Evolutionary conservation across 2,888 invertebrate genomes (phyloP).

Genomic region (Pyrrhia umbra): DNA sequence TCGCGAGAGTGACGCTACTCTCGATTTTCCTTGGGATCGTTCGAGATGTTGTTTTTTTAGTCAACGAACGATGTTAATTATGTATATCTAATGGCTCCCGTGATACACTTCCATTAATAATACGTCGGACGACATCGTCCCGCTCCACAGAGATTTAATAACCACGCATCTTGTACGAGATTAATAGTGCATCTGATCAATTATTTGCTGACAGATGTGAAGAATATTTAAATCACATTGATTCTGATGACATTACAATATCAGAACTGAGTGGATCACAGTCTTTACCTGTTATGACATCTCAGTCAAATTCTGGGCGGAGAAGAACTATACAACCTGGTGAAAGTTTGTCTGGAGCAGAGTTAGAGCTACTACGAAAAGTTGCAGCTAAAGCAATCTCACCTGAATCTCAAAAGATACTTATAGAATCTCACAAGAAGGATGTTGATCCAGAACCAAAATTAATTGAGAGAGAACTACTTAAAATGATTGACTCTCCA

Average conservation of each 20-base stretch:
- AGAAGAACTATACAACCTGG: slow-evolving; percentile 91
- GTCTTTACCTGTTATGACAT: slow-evolving; percentile 86
- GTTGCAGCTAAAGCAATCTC: slow-evolving; percentile 90
- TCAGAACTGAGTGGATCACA: slow-evolving; percentile 88
- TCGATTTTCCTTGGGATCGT: slow-evolving; percentile 74
- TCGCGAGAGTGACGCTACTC: slow-evolving; percentile 82
- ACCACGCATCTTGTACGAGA: slow-evolving; percentile 81
- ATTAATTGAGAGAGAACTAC: slow-evolving; percentile 86
- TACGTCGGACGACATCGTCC: slow-evolving; percentile 83
- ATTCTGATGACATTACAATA: slow-evolving; percentile 88
- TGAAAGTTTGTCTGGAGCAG: slow-evolving; percentile 90
- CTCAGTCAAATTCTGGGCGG: slow-evolving; percentile 85
- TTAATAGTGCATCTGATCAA: slow-evolving; percentile 90
- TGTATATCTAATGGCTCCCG: slow-evolving; percentile 89
- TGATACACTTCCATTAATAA: slow-evolving; percentile 90
- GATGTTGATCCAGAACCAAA: slow-evolving; percentile 90
- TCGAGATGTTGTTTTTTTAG: slow-evolving; percentile 79
- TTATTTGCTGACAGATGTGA: slow-evolving; percentile 91
- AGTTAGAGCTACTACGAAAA: slow-evolving; percentile 90
- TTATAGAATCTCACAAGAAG: slow-evolving; percentile 90
- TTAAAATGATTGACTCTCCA: slow-evolving; percentile 89
- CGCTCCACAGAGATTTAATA: slow-evolving; percentile 87
- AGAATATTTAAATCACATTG: slow-evolving; percentile 89
- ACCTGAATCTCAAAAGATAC: slow-evolving; percentile 88
- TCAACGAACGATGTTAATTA: slow-evolving; percentile 87